Evolutionary conservation across 1,140 invertebrate species (phyloP).

Genomic region (Megalopta genalis): DNA sequence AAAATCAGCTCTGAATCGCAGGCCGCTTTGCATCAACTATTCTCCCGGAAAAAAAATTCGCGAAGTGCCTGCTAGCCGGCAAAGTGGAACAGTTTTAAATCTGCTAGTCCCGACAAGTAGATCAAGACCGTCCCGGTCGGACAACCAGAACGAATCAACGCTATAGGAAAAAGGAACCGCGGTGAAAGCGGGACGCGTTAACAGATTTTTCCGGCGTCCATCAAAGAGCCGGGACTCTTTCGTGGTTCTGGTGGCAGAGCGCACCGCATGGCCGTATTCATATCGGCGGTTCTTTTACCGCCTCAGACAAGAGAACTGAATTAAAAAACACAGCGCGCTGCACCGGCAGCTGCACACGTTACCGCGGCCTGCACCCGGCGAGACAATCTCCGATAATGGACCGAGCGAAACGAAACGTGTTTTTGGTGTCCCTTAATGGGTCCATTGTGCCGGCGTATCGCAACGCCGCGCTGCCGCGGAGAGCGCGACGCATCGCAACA

Average conservation of each 20-base stretch:
- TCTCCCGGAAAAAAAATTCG: no score
- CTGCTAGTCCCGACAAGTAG: neutral
- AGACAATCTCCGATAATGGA: conserved; percentile 50
- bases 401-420: conserved; percentile 45
- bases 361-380: neutral
- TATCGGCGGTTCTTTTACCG: neutral
- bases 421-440: conserved; percentile 45
- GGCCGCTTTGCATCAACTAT: no score
- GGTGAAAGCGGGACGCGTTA: conserved; percentile 2
- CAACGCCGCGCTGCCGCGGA: neutral
- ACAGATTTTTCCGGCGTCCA: conserved; percentile 30
- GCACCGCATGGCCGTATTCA: conserved; percentile 15
- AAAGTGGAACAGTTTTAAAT: no score
- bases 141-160: no score
- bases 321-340: conserved; percentile 28
- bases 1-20: no score
- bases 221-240: neutral
- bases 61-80: no score
- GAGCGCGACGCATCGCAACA: no score
- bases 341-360: neutral
- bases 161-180: no score
- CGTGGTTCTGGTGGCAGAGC: neutral
- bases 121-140: neutral
- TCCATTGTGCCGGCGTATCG: conserved; percentile 45
- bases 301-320: conserved; percentile 18